These are phyloP conservation scores for Octodon degus DNA, from an alignment of 2,113 vertebrate species.

Conservation along the genomic window DNA sequence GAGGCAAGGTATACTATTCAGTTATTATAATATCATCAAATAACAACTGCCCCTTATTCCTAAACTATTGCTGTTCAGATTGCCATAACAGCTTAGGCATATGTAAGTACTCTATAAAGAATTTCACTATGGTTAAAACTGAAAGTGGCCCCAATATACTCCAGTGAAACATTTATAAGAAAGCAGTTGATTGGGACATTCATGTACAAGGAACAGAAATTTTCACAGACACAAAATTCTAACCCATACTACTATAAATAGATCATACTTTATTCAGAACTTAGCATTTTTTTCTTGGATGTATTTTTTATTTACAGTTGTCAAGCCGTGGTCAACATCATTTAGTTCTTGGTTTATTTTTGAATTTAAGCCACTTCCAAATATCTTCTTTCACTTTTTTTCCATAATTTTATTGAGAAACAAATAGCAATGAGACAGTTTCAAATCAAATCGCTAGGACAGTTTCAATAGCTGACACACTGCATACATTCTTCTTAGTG, in stretches of 20 bases:
- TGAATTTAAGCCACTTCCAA: not conserved
- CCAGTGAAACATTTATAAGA: not conserved
- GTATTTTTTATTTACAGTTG: constrained; percentile 42
- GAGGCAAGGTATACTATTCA: not conserved
- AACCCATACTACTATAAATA: not conserved
- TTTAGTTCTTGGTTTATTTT: constrained; percentile 3
- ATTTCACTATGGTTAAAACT: not conserved
- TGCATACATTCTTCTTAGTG: no score
- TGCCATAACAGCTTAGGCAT: not conserved
- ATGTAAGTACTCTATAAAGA: not conserved
- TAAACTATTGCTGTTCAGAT: not conserved
- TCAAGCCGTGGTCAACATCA: not conserved
- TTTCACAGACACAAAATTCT: not conserved
- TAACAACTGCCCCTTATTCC: not conserved
- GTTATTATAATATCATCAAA: not conserved
- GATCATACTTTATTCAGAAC: not conserved
- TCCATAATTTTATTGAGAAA: no score
- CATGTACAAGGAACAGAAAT: not conserved
- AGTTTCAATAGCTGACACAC: no score
- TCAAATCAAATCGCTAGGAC: no score
- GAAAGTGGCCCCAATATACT: not conserved
- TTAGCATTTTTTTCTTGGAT: not conserved
- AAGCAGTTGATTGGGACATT: not conserved
- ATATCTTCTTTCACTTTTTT: constrained; percentile 21
- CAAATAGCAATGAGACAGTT: no score